phyloP scores from a whole-genome alignment of 2,797 vertebrate genomes.

The Denticeps clupeoides region DNA sequence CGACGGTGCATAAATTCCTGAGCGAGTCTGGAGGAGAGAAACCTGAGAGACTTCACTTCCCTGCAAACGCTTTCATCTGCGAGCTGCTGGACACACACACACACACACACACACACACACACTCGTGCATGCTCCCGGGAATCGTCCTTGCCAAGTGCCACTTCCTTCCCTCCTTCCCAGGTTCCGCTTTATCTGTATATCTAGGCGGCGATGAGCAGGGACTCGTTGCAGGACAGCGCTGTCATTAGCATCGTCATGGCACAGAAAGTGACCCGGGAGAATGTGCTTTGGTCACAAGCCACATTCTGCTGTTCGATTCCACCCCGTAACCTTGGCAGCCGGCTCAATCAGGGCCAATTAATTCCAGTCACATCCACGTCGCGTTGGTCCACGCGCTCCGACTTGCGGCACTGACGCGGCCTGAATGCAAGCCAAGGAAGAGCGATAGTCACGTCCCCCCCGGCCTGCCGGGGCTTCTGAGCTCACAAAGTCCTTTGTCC shows the following conservation, averaged over 20 bases:
- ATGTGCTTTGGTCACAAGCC: conserved; percentile 33
- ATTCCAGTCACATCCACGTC: conserved; percentile 58
- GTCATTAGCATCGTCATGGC: conserved; percentile 50
- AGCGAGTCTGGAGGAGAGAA: not conserved
- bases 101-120: no score
- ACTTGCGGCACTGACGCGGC: conserved; percentile 48
- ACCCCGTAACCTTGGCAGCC: conserved; percentile 64
- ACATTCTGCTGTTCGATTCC: conserved; percentile 57
- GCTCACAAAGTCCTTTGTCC: conserved; percentile 43
- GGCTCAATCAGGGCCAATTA: conserved; percentile 58
- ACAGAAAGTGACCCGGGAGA: conserved; percentile 44
- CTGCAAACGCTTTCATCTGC: conserved; percentile 16
- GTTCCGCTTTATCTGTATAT: conserved; percentile 37
- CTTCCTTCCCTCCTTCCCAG: conserved; percentile 17
- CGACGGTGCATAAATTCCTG: no score
- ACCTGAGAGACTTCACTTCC: conserved; percentile 14
- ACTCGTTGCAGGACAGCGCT: conserved; percentile 5
- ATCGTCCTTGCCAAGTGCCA: conserved; percentile 23
- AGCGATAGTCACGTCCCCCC: conserved; percentile 51
- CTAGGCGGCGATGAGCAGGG: not conserved
- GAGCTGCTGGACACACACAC: conserved; percentile 4
- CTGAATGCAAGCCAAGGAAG: conserved; percentile 53
- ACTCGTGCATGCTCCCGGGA: conserved; percentile 16
- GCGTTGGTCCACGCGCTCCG: conserved; percentile 44
- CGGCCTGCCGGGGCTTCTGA: conserved; percentile 44